Base-by-base conservation (phyloP, 2,888 invertebrate species). In the Sipha maydis region DNA sequence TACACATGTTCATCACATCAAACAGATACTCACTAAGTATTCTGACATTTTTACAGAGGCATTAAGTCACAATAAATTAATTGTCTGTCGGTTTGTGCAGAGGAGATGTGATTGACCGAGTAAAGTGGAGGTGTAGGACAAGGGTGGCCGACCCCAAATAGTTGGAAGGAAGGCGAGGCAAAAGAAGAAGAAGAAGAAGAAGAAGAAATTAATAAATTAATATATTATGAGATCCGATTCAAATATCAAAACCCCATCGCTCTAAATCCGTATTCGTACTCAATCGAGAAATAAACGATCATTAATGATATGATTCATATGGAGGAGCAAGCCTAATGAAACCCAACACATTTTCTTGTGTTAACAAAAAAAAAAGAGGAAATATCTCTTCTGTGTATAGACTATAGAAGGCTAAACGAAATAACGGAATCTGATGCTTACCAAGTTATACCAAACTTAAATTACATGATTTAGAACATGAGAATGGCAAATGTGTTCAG, bases 381-480 rank as follows among this genome's bases (percentile, higher is more conserved):
- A 56, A 8, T 3, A 56, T 3, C 11, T 19, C 56, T 4, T 14
- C 19, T 56, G 4, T 77, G 38, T 17, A 14, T 77, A 14, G n/a
- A 77, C 76, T 48, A 77, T n/a, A 77, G 54, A 19, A 28, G 77
- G 14, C 5, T 77, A 4, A 77, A 77, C 54, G 77, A 77, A 19
- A 28, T 54, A 25, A 77, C 77, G 11, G 54, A 77, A 31, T 77
- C 77, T 17, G 54, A 77, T 19, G 77, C 77, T n/a, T 77, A 77
- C 54, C 77, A n/a, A 14, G 14, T 11, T 0, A 48, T 54, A 54
- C 77, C 77, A 4, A 28, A 77, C 28, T 28, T 77, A 5, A 77
- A 77, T 11, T 17, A 77, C 19, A 54, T 54, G 48, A 54, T 54
- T 19, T 17, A 19, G 54, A 11, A 28, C 4, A 77, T 77, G 28